Evolutionary conservation across 1,140 invertebrate species (phyloP).

Genomic region (Apis florea): DNA sequence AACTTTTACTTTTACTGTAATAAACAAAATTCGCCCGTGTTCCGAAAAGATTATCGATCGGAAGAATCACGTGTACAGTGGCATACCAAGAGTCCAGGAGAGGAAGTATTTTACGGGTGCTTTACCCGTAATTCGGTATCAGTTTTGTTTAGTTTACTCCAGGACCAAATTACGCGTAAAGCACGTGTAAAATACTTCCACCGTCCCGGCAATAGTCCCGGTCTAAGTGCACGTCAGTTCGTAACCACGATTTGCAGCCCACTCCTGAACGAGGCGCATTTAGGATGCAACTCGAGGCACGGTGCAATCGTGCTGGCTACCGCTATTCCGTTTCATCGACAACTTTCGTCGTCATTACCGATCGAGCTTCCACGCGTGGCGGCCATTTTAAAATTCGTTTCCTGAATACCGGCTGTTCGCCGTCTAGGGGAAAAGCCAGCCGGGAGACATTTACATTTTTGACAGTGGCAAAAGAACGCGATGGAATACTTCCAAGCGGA

Average conservation of each 20-base stretch:
- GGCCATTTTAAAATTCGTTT: background rate
- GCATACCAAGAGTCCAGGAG: too few species aligned
- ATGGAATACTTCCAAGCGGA: background rate
- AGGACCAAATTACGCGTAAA: background rate
- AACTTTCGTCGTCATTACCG: slow-evolving; percentile 25
- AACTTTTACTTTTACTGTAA: too few species aligned
- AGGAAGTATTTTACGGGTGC: too few species aligned
- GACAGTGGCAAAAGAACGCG: background rate
- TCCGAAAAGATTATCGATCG: too few species aligned
- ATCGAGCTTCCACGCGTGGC: background rate
- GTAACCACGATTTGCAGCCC: background rate
- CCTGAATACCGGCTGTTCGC: background rate
- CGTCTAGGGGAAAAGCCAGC: background rate
- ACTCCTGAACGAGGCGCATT: background rate
- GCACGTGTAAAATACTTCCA: background rate
- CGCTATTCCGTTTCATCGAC: slow-evolving; percentile 5
- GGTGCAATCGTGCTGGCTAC: background rate
- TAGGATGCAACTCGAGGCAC: background rate
- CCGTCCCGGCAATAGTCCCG: background rate
- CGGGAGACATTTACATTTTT: background rate
- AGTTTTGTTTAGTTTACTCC: too few species aligned
- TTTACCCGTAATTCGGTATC: too few species aligned
- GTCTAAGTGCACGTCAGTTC: background rate
- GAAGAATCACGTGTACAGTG: too few species aligned
- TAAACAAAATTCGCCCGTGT: too few species aligned